Base-by-base conservation (phyloP, 2,113 vertebrate genomes). In the Syngnathus typhle region DNA sequence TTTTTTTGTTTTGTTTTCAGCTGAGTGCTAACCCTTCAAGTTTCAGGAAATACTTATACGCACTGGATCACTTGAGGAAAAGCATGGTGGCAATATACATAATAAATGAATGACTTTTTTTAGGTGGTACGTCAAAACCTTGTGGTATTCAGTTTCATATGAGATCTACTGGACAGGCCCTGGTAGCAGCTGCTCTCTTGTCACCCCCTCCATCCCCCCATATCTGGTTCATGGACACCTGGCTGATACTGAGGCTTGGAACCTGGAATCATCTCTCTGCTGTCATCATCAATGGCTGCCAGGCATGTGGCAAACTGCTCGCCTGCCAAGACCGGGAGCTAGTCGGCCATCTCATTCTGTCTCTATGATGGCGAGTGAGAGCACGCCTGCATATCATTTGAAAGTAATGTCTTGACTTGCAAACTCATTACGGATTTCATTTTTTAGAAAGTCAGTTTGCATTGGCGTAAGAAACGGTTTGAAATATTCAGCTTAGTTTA, bases 221-320 rank as follows among this genome's bases (percentile, higher is more conserved):
- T 80, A 71, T 82, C 69, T 81, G 44, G 47, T 72, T 65, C 46
- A 37, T n/a, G 77, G 84, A 84, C 82, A 79, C 74, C 84, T 85
- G 82, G 80, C 76, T 78, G 79, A 84, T 82, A 72, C 46, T 60
- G 73, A 71, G 66, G 62, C 76, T 78, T 44, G 74, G 65, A 69
- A 62, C 69, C 78, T 82, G 73, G 84, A 85, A 81, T 81, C 79
- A 68, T 76, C 68, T 51, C 58, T 68, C 67, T 72, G 52, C 81
- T 80, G 85, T 87, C 82, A 81, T 82, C 82, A 80, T 82, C 73
- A 80, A 66, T 74, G 80, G 78, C 82, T 80, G 77, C 74, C 76
- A 83, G 81, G 72, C 77, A 77, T 79, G 79, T 79, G 73, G 76
- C 76, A 81, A 77, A 72, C 74, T 44, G 73, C 59, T 69, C 49